Evolutionary conservation across 2,888 invertebrate genomes (phyloP), one percentile per base, ranked within the genome.

Genomic region (Lamellibrachia columna): DNA sequence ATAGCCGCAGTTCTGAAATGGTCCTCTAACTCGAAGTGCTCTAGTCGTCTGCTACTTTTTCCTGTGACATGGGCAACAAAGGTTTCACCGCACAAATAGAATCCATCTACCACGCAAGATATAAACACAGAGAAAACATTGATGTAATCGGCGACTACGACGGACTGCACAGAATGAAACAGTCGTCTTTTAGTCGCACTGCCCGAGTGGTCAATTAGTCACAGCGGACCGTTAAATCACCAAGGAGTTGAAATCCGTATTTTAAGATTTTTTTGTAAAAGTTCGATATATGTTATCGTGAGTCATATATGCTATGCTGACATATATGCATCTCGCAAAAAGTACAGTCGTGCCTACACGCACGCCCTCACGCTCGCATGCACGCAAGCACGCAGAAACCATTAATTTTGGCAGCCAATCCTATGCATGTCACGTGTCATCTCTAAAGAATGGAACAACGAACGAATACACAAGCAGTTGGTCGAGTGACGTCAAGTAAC

Each of bases 261-360:
- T 75, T 15, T 22, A 22, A 75, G 22, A 22, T 22, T 58, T 58
- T 22, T 1, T 75, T 9, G 15, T 3, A 7, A 3, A 9, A 55
- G 7, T 55, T 7, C 55, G 55, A 55, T 2, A 55, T 8, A 55
- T 55, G 55, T 55, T 15, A 22, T 2, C 3, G 6, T 22, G 6
- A 75, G 4, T 75, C 9, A 60, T 9, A 15, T 60, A n/a, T n/a
- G n/a, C n/a, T 60, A 60, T 60, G 15, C 9, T 15, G 9, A 15
- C 15, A 60, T 55, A 55, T 0, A 8, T 1, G 1, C 1, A 8
- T 8, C 7, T 1, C 55, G 1, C 0, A 1, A 1, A 40, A 0
- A 0, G 40, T 0, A 40, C 1, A 40, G 1, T 1, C 1, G 1
- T 40, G 1, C 4, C 2, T 3, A 11, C 7, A 60, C 60, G 60